Evolutionary conservation across 37 sponge, comb jelly and placozoan species (phyloP).

Genomic region (Dysidea cf. avara): DNA sequence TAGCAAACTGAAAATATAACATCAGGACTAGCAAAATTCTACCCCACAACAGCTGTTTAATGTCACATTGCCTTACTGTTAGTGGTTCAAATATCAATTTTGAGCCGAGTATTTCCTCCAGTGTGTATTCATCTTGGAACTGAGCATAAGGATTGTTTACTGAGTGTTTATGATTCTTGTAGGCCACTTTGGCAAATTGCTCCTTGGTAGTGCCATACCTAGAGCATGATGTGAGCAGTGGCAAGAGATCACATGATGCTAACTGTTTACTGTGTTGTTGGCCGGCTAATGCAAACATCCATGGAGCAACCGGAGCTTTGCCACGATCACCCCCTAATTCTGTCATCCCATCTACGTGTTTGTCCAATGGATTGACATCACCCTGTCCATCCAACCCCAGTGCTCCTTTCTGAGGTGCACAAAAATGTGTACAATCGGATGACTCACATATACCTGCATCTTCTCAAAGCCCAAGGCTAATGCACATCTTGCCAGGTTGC

Average conservation of each 20-base stretch:
- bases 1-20: not conserved
- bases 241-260: not conserved
- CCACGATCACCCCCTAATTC: slow-evolving; percentile 23
- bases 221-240: not conserved
- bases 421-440: too few relatives aligned
- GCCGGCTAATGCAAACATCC: slow-evolving; percentile 71
- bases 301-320: slow-evolving; percentile 43
- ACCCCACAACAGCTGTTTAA: slow-evolving; percentile 19
- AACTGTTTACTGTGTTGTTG: slow-evolving; percentile 52
- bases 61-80: slow-evolving; percentile 40
- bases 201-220: slow-evolving; percentile 59
- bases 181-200: slow-evolving; percentile 62
- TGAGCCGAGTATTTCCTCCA: slow-evolving; percentile 58
- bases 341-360: slow-evolving; percentile 27
- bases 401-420: slow-evolving; percentile 41
- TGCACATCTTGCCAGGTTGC: slow-evolving; percentile 46
- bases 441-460: slow-evolving; percentile 38
- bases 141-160: slow-evolving; percentile 79
- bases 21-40: not conserved
- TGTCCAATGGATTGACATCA: slow-evolving; percentile 59
- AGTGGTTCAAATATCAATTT: slow-evolving; percentile 53
- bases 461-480: slow-evolving; percentile 76
- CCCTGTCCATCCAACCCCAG: slow-evolving; percentile 28
- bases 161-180: slow-evolving; percentile 71
- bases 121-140: slow-evolving; percentile 58